Evolutionary conservation across 2,888 invertebrate genomes (phyloP).

Genomic region (Pammene fasciana): DNA sequence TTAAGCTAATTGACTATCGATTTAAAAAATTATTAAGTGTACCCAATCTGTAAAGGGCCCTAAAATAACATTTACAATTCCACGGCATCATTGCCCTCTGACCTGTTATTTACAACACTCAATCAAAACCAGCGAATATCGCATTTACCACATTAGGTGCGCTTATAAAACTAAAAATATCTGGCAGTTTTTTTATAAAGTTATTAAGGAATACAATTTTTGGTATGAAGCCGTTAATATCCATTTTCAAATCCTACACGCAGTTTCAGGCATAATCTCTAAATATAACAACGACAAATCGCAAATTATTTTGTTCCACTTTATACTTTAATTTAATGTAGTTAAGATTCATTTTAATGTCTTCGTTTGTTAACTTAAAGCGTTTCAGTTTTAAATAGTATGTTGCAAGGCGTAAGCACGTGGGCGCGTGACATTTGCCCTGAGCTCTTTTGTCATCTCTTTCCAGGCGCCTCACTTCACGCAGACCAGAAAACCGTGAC

Average conservation of each 20-base stretch:
- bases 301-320: background rate
- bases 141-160: conserved; percentile 35
- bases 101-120: conserved; percentile 32
- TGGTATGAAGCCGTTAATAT: conserved; percentile 45
- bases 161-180: conserved; percentile 37
- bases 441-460: background rate
- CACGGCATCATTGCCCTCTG: conserved; percentile 31
- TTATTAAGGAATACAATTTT: conserved; percentile 1
- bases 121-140: conserved; percentile 27
- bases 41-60: conserved; percentile 31
- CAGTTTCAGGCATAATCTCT: conserved; percentile 29
- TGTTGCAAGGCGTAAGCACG: conserved; percentile 51
- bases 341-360: background rate
- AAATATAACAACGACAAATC: conserved; percentile 1
- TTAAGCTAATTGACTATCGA: conserved; percentile 6
- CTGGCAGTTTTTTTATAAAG: conserved; percentile 21
- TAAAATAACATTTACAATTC: conserved; percentile 38
- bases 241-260: conserved; percentile 64
- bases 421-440: conserved; percentile 78
- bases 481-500: background rate
- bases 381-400: background rate
- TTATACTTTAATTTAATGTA: background rate
- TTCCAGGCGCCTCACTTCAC: background rate
- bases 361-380: background rate
- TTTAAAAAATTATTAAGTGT: conserved; percentile 26